Conservation (phyloP, 2,113 vertebrate genomes). For the Macroglossus sobrinus region DNA sequence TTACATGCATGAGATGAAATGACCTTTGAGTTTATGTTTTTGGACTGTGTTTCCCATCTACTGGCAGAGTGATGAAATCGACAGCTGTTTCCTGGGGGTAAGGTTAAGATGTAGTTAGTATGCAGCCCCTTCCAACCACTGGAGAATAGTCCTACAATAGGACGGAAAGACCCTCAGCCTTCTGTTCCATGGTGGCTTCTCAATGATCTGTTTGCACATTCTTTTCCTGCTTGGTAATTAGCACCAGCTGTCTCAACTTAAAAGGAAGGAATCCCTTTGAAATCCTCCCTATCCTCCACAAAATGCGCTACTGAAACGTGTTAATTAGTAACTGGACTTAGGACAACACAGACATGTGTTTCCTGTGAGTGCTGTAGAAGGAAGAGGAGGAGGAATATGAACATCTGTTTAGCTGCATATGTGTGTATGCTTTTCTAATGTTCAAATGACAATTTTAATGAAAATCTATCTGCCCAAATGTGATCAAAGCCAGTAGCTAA, state of each 20-base stretch:
- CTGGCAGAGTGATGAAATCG: not conserved
- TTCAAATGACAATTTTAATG: conserved; percentile 44
- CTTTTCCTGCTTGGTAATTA: conserved; percentile 65
- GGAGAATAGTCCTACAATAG: not conserved
- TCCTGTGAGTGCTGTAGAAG: conserved; percentile 33
- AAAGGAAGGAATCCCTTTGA: conserved; percentile 69
- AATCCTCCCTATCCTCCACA: conserved; percentile 32
- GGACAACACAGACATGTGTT: conserved; percentile 72
- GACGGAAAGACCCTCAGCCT: conserved; percentile 4
- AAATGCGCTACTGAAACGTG: conserved; percentile 73
- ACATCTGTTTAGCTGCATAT: conserved; percentile 57
- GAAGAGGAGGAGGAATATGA: conserved; percentile 10
- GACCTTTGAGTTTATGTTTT: not conserved
- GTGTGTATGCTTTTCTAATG: conserved; percentile 52
- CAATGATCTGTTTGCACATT: conserved; percentile 68
- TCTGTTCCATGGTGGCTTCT: not conserved
- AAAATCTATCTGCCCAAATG: conserved; percentile 3
- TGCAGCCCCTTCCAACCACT: not conserved
- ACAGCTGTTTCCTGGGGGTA: conserved; percentile 38
- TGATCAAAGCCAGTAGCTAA: not conserved
- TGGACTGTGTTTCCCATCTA: not conserved
- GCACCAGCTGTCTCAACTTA: conserved; percentile 54
- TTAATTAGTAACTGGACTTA: conserved; percentile 66
- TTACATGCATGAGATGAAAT: not conserved
- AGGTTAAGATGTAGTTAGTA: not conserved